Conservation (phyloP, 2,113 vertebrate genomes). For the Syngnathoides biaculeatus region DNA sequence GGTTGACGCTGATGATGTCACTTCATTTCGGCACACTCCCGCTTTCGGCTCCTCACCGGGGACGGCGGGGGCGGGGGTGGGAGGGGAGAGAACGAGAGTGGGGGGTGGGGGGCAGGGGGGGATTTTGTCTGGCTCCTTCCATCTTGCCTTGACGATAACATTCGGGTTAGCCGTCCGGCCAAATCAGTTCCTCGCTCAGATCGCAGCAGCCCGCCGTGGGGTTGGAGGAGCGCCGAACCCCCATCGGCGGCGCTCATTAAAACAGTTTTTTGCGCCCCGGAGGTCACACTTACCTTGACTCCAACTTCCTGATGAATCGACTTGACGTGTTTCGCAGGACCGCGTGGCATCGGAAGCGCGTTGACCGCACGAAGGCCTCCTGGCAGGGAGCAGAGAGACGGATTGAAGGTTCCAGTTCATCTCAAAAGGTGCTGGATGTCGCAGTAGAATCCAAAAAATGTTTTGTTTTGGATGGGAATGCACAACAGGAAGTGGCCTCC, state of each 20-base stretch:
- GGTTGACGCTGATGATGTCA: slow-evolving; percentile 76
- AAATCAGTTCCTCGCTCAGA: slow-evolving; percentile 32
- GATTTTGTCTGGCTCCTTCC: slow-evolving; percentile 47
- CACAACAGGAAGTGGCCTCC: neutral
- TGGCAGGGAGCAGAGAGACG: too few species aligned
- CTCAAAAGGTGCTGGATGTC: neutral
- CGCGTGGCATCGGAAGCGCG: neutral
- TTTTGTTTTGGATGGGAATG: neutral
- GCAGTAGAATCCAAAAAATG: neutral
- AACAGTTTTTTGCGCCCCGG: slow-evolving; percentile 20
- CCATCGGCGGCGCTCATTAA: slow-evolving; percentile 47
- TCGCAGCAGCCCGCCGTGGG: too few species aligned
- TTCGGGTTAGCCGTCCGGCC: slow-evolving; percentile 56
- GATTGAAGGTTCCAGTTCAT: neutral
- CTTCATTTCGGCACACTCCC: slow-evolving; percentile 68
- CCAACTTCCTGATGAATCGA: neutral
- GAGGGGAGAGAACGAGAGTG: neutral
- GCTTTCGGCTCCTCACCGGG: slow-evolving; percentile 52
- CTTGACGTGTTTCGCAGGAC: slow-evolving; percentile 13
- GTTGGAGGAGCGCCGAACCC: too few species aligned
- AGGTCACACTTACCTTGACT: slow-evolving; percentile 13
- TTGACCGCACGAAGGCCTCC: neutral
- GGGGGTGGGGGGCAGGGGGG: slow-evolving; percentile 6
- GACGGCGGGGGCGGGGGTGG: slow-evolving; percentile 28
- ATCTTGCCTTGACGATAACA: slow-evolving; percentile 56